Evolutionary conservation across 2,797 vertebrate species (phyloP).

Genomic region (Mionectes olivaceus): DNA sequence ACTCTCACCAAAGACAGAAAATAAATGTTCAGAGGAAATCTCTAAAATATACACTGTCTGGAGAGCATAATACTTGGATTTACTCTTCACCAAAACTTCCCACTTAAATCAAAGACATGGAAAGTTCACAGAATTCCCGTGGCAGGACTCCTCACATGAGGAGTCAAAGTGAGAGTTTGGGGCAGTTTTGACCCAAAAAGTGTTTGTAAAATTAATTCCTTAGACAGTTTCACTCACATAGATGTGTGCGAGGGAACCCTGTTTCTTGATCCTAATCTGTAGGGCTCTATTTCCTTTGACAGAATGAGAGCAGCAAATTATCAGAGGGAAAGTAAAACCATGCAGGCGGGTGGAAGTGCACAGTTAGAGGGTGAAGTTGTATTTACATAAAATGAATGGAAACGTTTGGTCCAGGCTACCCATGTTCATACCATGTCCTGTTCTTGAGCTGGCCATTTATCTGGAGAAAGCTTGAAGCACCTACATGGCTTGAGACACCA

Average conservation of each 20-base stretch:
- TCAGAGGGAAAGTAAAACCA: not conserved
- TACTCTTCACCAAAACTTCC: not conserved
- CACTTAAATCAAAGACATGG: not conserved
- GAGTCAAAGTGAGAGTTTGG: not conserved
- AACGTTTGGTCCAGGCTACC: not conserved
- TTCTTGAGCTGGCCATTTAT: not conserved
- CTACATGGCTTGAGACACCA: not conserved
- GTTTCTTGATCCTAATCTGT: not conserved
- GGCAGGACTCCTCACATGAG: not conserved
- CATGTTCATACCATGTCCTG: accelerated
- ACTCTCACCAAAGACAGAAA: not conserved
- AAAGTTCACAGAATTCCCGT: not conserved
- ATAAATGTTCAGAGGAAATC: not conserved
- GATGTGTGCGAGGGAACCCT: not conserved
- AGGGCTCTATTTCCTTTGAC: not conserved
- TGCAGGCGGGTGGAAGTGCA: not conserved
- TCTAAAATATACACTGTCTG: not conserved
- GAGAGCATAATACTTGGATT: not conserved
- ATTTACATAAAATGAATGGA: not conserved
- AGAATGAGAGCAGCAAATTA: not conserved
- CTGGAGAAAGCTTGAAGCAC: not conserved
- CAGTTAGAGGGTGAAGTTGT: not conserved
- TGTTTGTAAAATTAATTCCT: not conserved
- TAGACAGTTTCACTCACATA: not conserved
- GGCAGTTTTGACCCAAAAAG: not conserved